Base-by-base conservation (phyloP, 2,113 vertebrate genomes). In the Crocuta crocuta region DNA sequence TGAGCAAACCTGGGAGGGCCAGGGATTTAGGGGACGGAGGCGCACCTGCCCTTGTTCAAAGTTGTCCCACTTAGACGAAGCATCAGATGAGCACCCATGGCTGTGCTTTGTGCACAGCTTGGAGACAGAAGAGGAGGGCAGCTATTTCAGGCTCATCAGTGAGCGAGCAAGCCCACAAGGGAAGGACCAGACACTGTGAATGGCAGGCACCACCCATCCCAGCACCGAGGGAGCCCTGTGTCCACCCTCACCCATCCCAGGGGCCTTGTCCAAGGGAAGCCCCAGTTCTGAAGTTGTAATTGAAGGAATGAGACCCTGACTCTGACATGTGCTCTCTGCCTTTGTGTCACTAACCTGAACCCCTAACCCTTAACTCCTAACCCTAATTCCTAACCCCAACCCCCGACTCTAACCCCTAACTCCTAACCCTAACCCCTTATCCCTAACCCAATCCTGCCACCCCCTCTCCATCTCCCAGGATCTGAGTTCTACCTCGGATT, bases 181-280 rank as follows among this genome's bases (percentile, higher is more conserved):
- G 19, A 6, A 15, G 19, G 33, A 15, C 13, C 1, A 4, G 48
- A 39, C 48, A n/a, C 66, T 1, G 0, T 5, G 9, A 21, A 10
- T 3, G 31, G 8, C 10, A 6, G 43, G 7, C 68, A 8, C 12
- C 2, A 0, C 76, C 28, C 45, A 1, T 33, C 28, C 45, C 28
- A 8, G 21, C 19, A 1, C 24, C 1, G 0, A 0, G 4, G 19
- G 12, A 4, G 1, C 2, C 7, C 31, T 5, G 2, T 1, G 10
- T 39, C 53, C 23, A 8, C 2, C 39, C 39, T 43, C 19, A 7
- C 48, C n/a, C 7, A 4, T 6, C 33, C 8, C 12, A 8, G 79
- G 6, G 5, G 48, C n/a, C n/a, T 11, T 31, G 10, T 33, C 8
- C 19, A 21, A 1, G 43, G 58, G 15, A 15, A 4, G 3, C 16